Conservation (phyloP, 2,113 vertebrate genomes). For the Candoia aspera region DNA sequence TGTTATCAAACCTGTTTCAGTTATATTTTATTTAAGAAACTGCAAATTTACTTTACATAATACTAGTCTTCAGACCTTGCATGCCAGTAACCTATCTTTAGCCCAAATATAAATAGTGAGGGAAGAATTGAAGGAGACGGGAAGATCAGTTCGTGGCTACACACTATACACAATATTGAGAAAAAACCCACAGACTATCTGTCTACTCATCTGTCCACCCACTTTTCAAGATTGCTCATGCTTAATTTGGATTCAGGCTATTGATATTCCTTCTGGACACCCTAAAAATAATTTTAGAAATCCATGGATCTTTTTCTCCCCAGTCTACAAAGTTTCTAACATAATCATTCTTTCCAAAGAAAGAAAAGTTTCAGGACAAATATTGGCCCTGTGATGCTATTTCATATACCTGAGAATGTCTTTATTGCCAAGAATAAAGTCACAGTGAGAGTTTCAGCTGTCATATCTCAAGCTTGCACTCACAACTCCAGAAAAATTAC, state of each 20-base stretch:
- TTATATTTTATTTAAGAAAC: background rate
- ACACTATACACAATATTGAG: no score
- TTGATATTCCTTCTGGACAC: no score
- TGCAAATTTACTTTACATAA: rapidly evolving
- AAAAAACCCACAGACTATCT: no score
- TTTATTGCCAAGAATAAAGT: conserved; percentile 41
- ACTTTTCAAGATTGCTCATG: background rate
- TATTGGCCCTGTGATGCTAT: conserved; percentile 14
- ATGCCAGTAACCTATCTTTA: background rate
- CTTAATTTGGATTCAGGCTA: no score
- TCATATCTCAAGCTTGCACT: conserved; percentile 34
- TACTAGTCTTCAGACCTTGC: background rate
- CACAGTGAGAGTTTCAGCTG: conserved; percentile 44
- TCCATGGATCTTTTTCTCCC: background rate
- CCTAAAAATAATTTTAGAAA: background rate
- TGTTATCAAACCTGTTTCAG: background rate
- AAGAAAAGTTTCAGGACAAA: background rate
- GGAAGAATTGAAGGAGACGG: no score
- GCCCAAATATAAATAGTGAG: background rate
- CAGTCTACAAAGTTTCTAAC: background rate
- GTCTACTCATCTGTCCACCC: background rate
- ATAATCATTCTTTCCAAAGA: background rate
- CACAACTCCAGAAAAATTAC: conserved; percentile 5
- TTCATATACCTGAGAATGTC: conserved; percentile 27
- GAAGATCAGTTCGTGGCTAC: no score